phyloP scores from a whole-genome alignment of 2,888 invertebrate genomes.

The Tetrapedia diversipes region DNA sequence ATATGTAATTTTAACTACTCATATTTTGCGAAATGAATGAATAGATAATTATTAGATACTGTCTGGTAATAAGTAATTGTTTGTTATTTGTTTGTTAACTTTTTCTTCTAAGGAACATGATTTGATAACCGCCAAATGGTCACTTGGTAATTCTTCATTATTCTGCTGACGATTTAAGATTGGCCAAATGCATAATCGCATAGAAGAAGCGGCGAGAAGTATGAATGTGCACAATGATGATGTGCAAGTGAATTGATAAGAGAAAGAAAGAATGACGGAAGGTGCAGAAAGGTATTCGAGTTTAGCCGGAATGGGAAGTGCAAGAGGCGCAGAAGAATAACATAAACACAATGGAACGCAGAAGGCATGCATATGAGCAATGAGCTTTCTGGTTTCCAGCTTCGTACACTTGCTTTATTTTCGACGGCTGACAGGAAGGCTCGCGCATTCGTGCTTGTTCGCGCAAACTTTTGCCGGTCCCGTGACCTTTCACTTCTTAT shows the following conservation, averaged over 20 bases:
- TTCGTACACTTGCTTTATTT: slow-evolving; percentile 59
- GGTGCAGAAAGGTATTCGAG: slow-evolving; percentile 8
- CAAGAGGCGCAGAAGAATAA: slow-evolving; percentile 9
- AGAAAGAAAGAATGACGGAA: background rate
- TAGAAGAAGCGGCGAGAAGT: too few relatives aligned
- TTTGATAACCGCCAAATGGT: too few relatives aligned
- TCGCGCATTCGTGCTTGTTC: slow-evolving; percentile 71
- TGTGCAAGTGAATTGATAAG: background rate
- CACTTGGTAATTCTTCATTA: too few relatives aligned
- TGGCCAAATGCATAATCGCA: too few relatives aligned
- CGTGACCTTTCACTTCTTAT: slow-evolving; percentile 10
- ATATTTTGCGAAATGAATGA: too few relatives aligned
- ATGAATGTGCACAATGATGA: background rate
- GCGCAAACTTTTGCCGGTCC: slow-evolving; percentile 20
- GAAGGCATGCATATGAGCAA: slow-evolving; percentile 23
- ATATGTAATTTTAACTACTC: too few relatives aligned
- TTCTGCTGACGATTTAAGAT: too few relatives aligned
- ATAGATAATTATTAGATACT: too few relatives aligned
- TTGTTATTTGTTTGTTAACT: too few relatives aligned
- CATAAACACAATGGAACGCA: slow-evolving; percentile 24
- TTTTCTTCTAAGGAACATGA: too few relatives aligned
- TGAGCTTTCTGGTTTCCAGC: slow-evolving; percentile 67
- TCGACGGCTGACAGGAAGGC: slow-evolving; percentile 70
- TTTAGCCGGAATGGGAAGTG: slow-evolving; percentile 9
- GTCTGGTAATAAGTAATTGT: too few relatives aligned